Percentiles rank a stretch among this genome's conserved stretches.
Conservation (phyloP, 2,888 invertebrate genomes). For the Heliconius hortense region DNA sequence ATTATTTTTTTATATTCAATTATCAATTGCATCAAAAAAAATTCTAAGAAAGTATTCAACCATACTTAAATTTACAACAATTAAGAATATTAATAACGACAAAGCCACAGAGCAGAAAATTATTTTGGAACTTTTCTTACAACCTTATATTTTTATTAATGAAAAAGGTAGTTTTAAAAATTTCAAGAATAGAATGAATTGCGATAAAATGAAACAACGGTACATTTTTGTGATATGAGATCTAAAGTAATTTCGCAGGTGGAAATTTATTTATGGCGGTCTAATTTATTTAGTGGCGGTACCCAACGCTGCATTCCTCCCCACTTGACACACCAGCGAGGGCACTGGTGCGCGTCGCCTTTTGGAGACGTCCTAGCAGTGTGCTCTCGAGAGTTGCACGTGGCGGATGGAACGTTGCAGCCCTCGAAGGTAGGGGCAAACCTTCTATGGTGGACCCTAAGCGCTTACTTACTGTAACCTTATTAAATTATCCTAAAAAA, state of each 20-base stretch:
- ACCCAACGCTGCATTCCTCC: no score
- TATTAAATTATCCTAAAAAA: no score
- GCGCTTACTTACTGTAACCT: no score
- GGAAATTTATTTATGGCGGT: background rate
- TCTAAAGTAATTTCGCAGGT: background rate
- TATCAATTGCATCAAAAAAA: no score
- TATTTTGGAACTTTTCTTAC: background rate
- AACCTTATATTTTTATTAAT: background rate
- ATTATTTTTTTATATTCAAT: background rate
- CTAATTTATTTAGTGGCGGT: no score
- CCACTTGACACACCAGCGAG: no score
- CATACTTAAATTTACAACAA: background rate
- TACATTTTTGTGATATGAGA: background rate
- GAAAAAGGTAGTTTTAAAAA: background rate
- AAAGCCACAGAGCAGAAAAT: background rate
- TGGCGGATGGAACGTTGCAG: no score
- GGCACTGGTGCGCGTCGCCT: no score
- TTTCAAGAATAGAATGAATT: background rate
- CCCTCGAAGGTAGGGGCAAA: no score
- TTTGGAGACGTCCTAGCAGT: no score
- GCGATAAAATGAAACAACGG: background rate
- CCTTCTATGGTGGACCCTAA: no score
- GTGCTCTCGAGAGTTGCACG: no score
- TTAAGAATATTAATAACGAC: background rate
- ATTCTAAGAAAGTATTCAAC: background rate